A percentile compares a stretch with the other conserved stretches of the same genome.
Conservation (phyloP, 2,888 invertebrate species). For the Ypsolopha sequella region DNA sequence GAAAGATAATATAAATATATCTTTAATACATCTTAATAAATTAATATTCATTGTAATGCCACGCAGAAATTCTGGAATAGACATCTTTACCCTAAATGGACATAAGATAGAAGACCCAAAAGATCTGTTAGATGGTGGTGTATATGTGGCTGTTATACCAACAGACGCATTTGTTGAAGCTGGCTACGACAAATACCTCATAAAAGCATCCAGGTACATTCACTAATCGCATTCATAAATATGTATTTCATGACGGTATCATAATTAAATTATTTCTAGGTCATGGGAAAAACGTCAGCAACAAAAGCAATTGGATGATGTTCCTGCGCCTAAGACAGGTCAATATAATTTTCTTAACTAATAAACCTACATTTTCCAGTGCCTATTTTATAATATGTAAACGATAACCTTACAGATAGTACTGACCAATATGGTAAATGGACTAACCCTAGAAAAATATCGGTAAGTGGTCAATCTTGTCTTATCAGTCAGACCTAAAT, state of each 20-base stretch:
- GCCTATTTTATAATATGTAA: too few relatives aligned
- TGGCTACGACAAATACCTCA: constrained; percentile 48
- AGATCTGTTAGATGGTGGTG: constrained; percentile 29
- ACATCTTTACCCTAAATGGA: constrained; percentile 41
- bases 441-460: too few relatives aligned
- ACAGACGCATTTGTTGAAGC: constrained; percentile 35
- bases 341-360: background rate
- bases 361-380: too few relatives aligned
- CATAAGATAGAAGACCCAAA: constrained; percentile 28
- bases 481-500: too few relatives aligned
- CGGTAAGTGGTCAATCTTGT: too few relatives aligned
- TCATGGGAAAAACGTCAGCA: constrained; percentile 47
- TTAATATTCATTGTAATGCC: too few relatives aligned
- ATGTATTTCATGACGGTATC: background rate
- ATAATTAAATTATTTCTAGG: constrained; percentile 19
- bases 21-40: constrained; percentile 3
- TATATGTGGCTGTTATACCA: constrained; percentile 45
- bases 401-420: too few relatives aligned
- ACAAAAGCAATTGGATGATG: constrained; percentile 10
- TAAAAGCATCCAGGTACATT: constrained; percentile 42
- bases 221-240: background rate
- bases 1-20: too few relatives aligned
- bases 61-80: constrained; percentile 30
- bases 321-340: constrained; percentile 15
- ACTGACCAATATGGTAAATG: too few relatives aligned